Conservation (phyloP, 2,113 vertebrate species). For the Rhabdornis inornatus region DNA sequence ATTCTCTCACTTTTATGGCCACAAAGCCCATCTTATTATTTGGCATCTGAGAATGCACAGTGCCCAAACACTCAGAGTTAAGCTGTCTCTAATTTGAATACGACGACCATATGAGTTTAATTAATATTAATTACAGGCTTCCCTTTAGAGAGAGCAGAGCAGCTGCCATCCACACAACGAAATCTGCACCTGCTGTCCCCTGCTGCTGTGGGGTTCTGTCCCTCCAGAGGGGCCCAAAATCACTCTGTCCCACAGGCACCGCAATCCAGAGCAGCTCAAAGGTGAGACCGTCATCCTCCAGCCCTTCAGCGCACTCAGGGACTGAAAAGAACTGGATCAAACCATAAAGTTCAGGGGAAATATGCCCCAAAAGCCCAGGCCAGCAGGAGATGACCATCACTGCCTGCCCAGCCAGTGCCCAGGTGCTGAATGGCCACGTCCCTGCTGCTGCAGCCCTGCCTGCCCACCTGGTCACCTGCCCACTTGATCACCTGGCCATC, state of each 20-base stretch:
- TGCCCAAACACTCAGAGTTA: neutral
- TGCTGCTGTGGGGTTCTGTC: neutral
- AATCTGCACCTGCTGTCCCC: neutral
- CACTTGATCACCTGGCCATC: too few species aligned
- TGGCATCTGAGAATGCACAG: neutral
- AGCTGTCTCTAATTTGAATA: neutral
- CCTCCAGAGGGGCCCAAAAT: accelerated
- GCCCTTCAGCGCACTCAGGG: accelerated
- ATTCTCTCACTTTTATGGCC: neutral
- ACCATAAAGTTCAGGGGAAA: neutral
- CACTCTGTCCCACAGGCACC: neutral
- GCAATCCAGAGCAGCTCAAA: neutral
- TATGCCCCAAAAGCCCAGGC: accelerated
- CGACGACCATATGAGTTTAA: neutral
- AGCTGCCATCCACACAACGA: neutral
- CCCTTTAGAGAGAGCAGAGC: neutral
- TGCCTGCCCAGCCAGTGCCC: accelerated
- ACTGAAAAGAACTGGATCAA: neutral
- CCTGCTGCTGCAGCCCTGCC: neutral
- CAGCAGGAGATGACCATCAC: neutral
- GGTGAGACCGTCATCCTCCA: neutral
- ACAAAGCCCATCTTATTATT: neutral
- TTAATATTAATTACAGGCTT: neutral
- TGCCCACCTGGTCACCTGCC: too few species aligned
- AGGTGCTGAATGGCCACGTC: accelerated